Conservation (phyloP, 2,113 vertebrate species). For the Agapornis roseicollis region DNA sequence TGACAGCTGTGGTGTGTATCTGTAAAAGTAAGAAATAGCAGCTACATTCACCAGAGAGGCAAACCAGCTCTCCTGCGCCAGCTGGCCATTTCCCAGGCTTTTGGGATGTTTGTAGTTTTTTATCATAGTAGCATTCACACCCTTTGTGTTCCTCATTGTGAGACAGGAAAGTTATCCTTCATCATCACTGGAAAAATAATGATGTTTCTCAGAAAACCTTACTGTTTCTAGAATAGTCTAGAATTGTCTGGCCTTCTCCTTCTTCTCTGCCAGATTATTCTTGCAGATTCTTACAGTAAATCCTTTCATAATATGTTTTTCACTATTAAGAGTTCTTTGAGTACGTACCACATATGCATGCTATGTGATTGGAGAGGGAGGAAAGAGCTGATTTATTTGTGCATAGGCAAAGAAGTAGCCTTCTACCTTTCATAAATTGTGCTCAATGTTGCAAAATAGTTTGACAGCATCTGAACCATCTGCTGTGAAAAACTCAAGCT, state of each 20-base stretch:
- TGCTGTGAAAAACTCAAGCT: neutral
- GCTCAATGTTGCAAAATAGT: neutral
- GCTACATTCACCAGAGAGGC: neutral
- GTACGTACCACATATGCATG: neutral
- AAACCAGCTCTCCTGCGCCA: fast-evolving
- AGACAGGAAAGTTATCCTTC: neutral
- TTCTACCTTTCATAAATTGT: neutral
- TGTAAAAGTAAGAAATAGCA: neutral
- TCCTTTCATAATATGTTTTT: neutral
- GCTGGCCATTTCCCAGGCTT: neutral
- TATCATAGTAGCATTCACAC: neutral
- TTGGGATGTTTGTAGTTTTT: neutral
- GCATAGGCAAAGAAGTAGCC: neutral
- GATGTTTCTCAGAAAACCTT: neutral
- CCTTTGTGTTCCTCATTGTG: neutral
- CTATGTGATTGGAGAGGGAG: neutral
- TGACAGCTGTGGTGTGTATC: neutral
- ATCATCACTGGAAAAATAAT: neutral
- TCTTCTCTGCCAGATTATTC: neutral
- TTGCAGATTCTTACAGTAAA: neutral
- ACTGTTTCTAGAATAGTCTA: neutral
- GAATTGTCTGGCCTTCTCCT: neutral
- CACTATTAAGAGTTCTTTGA: neutral
- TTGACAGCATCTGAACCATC: neutral
- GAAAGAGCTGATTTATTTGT: neutral